phyloP scores from a whole-genome alignment of 1,140 invertebrate genomes.

The Himalopsyche phryganea region DNA sequence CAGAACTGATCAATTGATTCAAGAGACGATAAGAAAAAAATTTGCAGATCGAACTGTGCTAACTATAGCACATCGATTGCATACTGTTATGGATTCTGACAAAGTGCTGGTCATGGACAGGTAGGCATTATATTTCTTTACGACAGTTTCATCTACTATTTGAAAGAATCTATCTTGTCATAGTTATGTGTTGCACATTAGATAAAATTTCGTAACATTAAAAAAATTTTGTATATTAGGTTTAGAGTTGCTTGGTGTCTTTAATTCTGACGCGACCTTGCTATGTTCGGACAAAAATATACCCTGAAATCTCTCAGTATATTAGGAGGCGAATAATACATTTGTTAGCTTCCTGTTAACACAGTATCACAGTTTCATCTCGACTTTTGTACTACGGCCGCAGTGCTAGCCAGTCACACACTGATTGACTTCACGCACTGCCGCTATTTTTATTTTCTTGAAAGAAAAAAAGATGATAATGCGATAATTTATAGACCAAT shows the following conservation, averaged over 20 bases:
- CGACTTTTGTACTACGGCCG: too few species aligned
- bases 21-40: constrained; percentile 63
- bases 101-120: constrained; percentile 70
- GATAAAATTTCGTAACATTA: too few species aligned
- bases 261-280: too few species aligned
- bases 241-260: too few species aligned
- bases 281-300: not conserved
- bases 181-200: not conserved
- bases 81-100: constrained; percentile 79
- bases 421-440: too few species aligned
- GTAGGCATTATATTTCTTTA: constrained; percentile 26
- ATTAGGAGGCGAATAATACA: too few species aligned
- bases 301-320: not conserved
- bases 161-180: not conserved
- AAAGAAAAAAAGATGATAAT: too few species aligned
- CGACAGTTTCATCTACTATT: not conserved
- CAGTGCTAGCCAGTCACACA: too few species aligned
- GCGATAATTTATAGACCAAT: too few species aligned
- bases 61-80: constrained; percentile 78
- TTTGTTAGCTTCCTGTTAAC: too few species aligned
- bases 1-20: constrained; percentile 67
- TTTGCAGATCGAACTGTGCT: constrained; percentile 73
- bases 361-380: too few species aligned
- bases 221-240: not conserved
- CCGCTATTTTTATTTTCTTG: too few species aligned